Base-by-base conservation (phyloP, 2,888 invertebrate species). In the Pterostichus niger region DNA sequence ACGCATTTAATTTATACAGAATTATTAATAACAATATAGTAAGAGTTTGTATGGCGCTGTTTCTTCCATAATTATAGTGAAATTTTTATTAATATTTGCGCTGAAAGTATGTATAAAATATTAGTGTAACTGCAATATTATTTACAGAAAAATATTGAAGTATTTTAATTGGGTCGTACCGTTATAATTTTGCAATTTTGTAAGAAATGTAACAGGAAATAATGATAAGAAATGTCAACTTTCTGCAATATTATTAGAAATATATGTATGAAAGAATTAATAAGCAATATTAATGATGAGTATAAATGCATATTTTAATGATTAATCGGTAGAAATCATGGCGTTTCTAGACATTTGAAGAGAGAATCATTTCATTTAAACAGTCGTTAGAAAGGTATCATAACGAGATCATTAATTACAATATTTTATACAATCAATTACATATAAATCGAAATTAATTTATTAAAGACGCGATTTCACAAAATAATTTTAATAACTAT, bases 261-360 rank as follows among this genome's bases (percentile, higher is more conserved):
- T 52, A 9, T 59, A 59, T 59, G 0, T 59, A 61, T n/a, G 10
- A 59, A 59, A 59, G 10, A 17, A 59, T 56, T 56, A 56, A 56
- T 56, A 17, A 15, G 9, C 7, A 54, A 61, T 61, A 33, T 2
- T 13, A 61, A 6, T 61, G 61, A 33, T 33, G 33, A 6, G n/a
- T 33, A 59, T 6, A 6, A 56, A 49, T 15, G 15, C 68, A 44
- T 31, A 40, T 76, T 24, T 17, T 31, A 35, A 77, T 80, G 64
- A 80, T 80, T 52, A 80, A 80, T 80, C 13, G 52, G 31, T 80
- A 80, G 68, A 80, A 68, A 80, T 52, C 68, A 80, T 68, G 61
- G 40, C 77, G 10, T 59, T 17, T 78, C 40, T 78, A 40, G 15
- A n/a, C 52, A 75, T 49, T 24, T 49, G 17, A 24, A 49, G 75